Conservation (phyloP, 64 coral and sea anemone genomes). For the Montipora capricornis region DNA sequence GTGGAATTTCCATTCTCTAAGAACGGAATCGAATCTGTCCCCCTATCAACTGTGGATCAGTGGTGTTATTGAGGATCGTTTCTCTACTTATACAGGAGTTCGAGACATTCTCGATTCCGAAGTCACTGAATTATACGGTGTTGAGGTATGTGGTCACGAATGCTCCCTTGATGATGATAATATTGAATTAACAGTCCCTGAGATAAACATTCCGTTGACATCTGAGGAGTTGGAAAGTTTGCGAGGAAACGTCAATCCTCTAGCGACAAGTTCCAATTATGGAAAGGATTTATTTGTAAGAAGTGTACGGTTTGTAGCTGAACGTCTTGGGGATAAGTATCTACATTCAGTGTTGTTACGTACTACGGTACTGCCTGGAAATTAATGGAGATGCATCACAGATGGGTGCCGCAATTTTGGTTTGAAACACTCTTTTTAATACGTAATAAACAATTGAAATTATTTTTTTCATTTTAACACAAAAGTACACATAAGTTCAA, state of each 20-base stretch:
- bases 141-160: not conserved
- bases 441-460: no score
- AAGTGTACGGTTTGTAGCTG: not conserved
- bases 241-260: not conserved
- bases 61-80: conserved; percentile 8
- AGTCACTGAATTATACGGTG: conserved; percentile 15
- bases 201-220: not conserved
- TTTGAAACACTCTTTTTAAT: no score
- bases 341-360: no score
- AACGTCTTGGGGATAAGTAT: no score
- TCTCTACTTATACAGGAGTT: conserved; percentile 20
- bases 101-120: conserved; percentile 23
- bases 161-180: conserved; percentile 14
- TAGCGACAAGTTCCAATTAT: not conserved
- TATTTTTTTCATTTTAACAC: no score
- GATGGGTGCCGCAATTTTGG: no score
- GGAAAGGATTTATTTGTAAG: not conserved
- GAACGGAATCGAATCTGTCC: not conserved
- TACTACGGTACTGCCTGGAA: no score
- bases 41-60: conserved; percentile 42
- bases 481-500: no score
- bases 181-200: conserved; percentile 15
- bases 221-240: not conserved
- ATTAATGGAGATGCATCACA: no score
- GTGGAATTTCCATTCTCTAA: not conserved